Evolutionary conservation across 2,113 vertebrate species (phyloP).

Genomic region (Cyprinodon brontotheroides): DNA sequence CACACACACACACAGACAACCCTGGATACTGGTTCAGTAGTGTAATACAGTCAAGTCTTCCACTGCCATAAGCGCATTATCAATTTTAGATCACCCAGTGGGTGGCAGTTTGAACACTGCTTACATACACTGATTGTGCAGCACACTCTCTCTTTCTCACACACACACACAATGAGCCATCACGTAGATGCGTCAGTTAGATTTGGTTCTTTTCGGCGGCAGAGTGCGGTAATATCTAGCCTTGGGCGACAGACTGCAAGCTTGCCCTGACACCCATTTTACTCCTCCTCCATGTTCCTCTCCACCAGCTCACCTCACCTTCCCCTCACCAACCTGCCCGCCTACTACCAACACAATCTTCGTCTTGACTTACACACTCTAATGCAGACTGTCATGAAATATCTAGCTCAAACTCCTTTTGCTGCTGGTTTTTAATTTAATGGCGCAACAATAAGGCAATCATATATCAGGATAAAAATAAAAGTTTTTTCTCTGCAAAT

Average conservation of each 20-base stretch:
- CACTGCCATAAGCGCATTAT: conserved; percentile 90
- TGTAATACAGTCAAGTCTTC: conserved; percentile 84
- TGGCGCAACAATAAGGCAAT: conserved; percentile 20
- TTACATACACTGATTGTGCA: conserved; percentile 67
- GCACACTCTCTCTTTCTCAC: conserved; percentile 41
- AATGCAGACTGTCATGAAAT: conserved; percentile 81
- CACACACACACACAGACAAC: conserved; percentile 67
- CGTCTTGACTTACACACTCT: conserved; percentile 47
- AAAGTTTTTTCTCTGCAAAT: background rate
- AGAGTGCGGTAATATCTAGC: conserved; percentile 98
- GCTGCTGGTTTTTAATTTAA: conserved; percentile 42
- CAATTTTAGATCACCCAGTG: conserved; percentile 90
- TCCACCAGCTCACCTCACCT: conserved; percentile 36
- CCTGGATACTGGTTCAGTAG: conserved; percentile 85
- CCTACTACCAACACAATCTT: conserved; percentile 39
- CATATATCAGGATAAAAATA: conserved; percentile 1
- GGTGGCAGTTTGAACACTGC: conserved; percentile 86
- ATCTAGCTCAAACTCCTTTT: conserved; percentile 85
- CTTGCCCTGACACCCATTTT: conserved; percentile 76
- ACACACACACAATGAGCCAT: conserved; percentile 74
- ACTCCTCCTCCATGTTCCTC: conserved; percentile 26
- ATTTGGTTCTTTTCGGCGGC: conserved; percentile 94
- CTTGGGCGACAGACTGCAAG: conserved; percentile 95
- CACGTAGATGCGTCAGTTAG: conserved; percentile 97
- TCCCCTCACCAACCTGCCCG: conserved; percentile 24